These are phyloP conservation scores for Callinectes sapidus DNA, from an alignment of 2,888 invertebrate species.

Conservation along the genomic window DNA sequence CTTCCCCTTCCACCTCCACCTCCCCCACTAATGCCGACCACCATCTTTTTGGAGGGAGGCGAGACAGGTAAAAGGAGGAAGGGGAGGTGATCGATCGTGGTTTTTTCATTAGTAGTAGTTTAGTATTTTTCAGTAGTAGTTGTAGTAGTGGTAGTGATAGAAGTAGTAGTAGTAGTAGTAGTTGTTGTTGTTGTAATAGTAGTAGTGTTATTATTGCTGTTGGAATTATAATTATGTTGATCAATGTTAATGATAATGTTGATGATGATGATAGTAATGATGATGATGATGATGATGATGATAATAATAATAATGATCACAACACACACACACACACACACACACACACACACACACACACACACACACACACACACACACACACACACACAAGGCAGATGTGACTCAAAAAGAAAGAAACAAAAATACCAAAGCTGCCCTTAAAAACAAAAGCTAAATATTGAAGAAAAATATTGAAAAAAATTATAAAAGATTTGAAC, in stretches of 20 bases:
- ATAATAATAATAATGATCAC: too few relatives aligned
- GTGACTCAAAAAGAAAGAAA: too few relatives aligned
- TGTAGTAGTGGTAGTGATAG: not conserved
- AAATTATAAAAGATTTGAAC: not conserved
- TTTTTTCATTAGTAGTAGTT: not conserved
- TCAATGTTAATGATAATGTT: too few relatives aligned
- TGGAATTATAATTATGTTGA: not conserved
- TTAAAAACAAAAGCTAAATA: not conserved
- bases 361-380: slow-evolving; percentile 1
- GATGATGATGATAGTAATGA: too few relatives aligned
- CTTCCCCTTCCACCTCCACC: too few relatives aligned
- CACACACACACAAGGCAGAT: not conserved
- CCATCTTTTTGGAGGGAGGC: not conserved
- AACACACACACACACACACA: not conserved
- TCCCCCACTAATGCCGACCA: not conserved
- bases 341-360: slow-evolving; percentile 1
- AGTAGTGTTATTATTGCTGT: not conserved
- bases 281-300: too few relatives aligned
- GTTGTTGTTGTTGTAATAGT: not conserved
- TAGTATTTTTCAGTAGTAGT: not conserved
- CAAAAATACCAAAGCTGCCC: not conserved
- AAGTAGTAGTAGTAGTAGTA: not conserved
- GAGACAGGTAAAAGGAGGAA: not conserved
- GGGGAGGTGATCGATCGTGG: not conserved
- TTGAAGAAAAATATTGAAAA: not conserved